These are phyloP conservation scores for Cygnus atratus DNA, from an alignment of 2,113 vertebrate genomes.

Conservation along the genomic window DNA sequence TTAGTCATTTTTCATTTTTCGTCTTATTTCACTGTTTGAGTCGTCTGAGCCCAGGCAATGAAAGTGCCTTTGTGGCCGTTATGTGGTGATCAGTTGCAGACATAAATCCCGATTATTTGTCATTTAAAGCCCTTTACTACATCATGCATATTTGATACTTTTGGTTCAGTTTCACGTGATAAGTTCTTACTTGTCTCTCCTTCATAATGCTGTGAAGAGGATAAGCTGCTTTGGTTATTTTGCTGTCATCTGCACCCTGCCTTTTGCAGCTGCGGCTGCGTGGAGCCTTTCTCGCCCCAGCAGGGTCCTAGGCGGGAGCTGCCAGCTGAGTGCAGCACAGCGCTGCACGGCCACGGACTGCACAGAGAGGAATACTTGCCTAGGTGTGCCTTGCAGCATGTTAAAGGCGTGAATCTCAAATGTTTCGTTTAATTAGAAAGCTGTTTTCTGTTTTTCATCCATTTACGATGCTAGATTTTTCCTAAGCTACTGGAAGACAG, in stretches of 20 bases:
- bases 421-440: background rate
- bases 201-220: background rate
- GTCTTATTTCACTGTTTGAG: background rate
- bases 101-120: background rate
- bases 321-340: too few species aligned
- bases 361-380: background rate
- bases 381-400: background rate
- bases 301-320: too few species aligned
- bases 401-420: too few species aligned
- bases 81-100: background rate
- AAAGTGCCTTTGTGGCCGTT: background rate
- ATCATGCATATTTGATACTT: fast-evolving
- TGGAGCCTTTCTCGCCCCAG: too few species aligned
- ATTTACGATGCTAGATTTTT: background rate
- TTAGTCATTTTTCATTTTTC: background rate
- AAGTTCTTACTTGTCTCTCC: background rate
- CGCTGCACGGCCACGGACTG: background rate
- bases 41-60: background rate
- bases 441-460: background rate
- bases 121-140: background rate
- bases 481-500: background rate
- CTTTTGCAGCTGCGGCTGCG: background rate
- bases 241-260: fast-evolving
- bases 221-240: background rate
- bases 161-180: background rate